phyloP scores from a whole-genome alignment of 2,797 vertebrate genomes.

The Eremophila alpestris region DNA sequence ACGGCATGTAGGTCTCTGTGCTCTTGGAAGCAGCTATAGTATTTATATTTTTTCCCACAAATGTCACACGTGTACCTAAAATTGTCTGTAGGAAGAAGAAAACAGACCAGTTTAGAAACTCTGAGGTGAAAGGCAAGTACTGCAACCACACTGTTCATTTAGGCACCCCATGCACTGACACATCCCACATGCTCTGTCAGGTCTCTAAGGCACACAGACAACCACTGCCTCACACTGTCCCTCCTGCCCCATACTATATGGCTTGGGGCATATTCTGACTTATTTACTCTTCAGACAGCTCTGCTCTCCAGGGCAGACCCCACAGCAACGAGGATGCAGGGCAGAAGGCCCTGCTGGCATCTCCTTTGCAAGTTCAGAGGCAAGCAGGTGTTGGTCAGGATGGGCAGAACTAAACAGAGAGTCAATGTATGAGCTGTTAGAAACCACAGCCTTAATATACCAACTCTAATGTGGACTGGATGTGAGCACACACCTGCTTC shows the following conservation, averaged over 20 bases:
- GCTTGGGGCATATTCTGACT: background rate
- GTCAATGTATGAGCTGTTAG: background rate
- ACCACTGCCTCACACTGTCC: background rate
- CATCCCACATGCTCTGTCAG: background rate
- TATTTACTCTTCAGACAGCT: background rate
- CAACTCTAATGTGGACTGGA: background rate
- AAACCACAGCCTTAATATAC: background rate
- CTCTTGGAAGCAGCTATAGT: constrained; percentile 99
- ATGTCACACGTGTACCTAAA: constrained; percentile 99
- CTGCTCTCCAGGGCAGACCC: background rate
- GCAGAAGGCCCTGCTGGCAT: background rate
- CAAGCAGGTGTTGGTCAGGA: background rate
- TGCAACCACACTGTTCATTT: background rate
- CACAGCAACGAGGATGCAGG: background rate
- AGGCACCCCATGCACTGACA: background rate
- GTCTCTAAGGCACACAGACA: background rate
- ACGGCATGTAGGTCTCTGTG: constrained; percentile 97
- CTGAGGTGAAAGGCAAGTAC: background rate
- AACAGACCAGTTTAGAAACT: constrained; percentile 15
- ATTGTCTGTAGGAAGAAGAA: constrained; percentile 83
- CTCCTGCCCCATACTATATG: accelerated
- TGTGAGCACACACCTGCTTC: background rate
- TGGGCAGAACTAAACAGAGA: background rate
- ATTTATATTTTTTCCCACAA: constrained; percentile 99
- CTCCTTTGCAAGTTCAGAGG: background rate